Evolutionary conservation across 2,113 vertebrate species (phyloP).

Genomic region (Psammodynastes pulverulentus): DNA sequence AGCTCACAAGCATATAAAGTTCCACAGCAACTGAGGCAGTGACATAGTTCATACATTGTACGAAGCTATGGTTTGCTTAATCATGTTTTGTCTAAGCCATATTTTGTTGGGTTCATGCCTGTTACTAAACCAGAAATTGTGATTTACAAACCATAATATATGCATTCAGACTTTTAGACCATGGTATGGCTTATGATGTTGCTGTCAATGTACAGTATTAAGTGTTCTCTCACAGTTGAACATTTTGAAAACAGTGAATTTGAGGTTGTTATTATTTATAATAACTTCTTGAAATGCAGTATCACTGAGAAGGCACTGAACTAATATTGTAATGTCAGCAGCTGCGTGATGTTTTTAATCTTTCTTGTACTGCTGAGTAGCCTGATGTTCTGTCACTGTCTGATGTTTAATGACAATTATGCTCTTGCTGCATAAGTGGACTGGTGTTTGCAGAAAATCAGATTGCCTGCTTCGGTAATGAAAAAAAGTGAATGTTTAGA

Average conservation of each 20-base stretch:
- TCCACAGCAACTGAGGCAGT: background rate
- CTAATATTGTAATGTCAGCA: conserved; percentile 1
- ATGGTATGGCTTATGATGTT: background rate
- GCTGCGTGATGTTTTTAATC: background rate
- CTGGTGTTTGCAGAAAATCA: background rate
- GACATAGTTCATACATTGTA: background rate
- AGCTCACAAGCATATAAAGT: background rate
- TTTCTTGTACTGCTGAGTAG: conserved; percentile 3
- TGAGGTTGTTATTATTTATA: background rate
- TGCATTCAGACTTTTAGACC: background rate
- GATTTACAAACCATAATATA: background rate
- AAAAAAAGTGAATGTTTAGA: background rate
- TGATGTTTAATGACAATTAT: conserved; percentile 12
- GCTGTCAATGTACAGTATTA: background rate
- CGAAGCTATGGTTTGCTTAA: background rate
- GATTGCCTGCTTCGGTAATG: background rate
- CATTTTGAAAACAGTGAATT: background rate
- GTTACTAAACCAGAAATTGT: background rate
- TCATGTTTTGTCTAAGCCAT: background rate
- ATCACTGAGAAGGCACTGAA: background rate
- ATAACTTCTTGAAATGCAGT: background rate
- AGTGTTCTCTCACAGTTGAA: background rate
- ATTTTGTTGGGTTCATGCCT: background rate
- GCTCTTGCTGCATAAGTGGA: background rate
- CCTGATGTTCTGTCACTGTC: background rate